These are phyloP conservation scores for Silurus meridionalis DNA, from an alignment of 2,113 vertebrate species.

Conservation along the genomic window DNA sequence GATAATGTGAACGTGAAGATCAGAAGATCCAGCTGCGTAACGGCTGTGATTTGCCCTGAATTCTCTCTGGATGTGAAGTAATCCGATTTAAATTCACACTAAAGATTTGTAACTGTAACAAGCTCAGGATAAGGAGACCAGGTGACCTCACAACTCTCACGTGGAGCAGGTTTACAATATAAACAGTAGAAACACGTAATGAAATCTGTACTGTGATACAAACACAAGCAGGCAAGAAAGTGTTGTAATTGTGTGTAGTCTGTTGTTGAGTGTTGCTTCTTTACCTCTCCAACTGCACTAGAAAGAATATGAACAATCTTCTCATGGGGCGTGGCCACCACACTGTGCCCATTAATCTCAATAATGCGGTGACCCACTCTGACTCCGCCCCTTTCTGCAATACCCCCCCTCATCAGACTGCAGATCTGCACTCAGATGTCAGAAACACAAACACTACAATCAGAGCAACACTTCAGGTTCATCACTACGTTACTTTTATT, in stretches of 20 bases:
- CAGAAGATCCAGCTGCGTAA: no score
- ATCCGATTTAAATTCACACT: background rate
- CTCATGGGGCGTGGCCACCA: slow-evolving; percentile 95
- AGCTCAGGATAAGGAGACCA: background rate
- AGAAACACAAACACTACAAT: no score
- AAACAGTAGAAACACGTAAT: background rate
- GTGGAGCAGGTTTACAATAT: background rate
- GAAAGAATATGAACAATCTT: slow-evolving; percentile 97
- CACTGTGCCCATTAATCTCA: slow-evolving; percentile 95
- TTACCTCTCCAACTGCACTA: slow-evolving; percentile 96
- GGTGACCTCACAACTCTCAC: background rate
- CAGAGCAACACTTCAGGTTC: background rate
- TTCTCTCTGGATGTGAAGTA: no score
- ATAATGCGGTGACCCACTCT: slow-evolving; percentile 97
- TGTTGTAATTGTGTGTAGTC: background rate
- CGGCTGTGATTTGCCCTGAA: background rate
- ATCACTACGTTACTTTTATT: background rate
- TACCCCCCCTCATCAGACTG: slow-evolving; percentile 97
- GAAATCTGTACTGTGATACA: background rate
- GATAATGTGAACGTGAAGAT: background rate
- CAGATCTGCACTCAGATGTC: slow-evolving; percentile 79
- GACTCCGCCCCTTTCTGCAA: slow-evolving; percentile 92
- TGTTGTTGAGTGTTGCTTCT: slow-evolving; percentile 32
- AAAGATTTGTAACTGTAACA: background rate
- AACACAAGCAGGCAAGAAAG: background rate